Base-by-base conservation (phyloP, 2,113 vertebrate species). In the Seriola quinqueradiata region DNA sequence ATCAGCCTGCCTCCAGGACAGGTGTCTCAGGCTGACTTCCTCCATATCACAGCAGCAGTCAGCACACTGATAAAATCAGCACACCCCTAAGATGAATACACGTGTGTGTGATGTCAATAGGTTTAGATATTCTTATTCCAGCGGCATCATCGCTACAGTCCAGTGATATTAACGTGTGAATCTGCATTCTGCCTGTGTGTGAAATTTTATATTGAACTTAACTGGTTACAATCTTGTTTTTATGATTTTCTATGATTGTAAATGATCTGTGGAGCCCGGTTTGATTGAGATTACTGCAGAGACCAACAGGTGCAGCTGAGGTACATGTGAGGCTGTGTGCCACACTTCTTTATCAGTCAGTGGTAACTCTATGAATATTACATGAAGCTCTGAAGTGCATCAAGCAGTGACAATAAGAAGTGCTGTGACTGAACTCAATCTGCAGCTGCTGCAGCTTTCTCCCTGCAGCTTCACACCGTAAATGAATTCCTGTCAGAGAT, bases 281-380 rank as follows among this genome's bases (percentile, higher is more conserved):
- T 28, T 28, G 28, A 28, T 28, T 28, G 28, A 28, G 28, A 28
- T 28, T 21, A 50, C 17, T 19, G 17, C 48, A 50, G 48, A 50
- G 48, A 67, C 8, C 52, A 48, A 50, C 44, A 50, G 65, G 44
- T 36, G 52, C 40, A 58, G 6, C 32, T 52, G 25, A 61, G 40
- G 52, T 11, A 21, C 60, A 28, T 25, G 17, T 19, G 3, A 17
- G 7, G 64, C 64, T 28, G 64, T 9, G 17, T 11, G 7, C 19
- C 50, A 52, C 19, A 21, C 19, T 2, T 52, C 1, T n/a, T n/a
- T 3, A 32, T 19, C 25, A 46, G 57, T 14, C 57, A 63, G 4
- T 42, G 44, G 21, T n/a, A 3, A 32, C 25, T 46, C 46, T 38
- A 17, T 76, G 42, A 59, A 63, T 82, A 73, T 67, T 59, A 70